phyloP scores from a whole-genome alignment of 1,140 invertebrate species.

The Drosophila auraria region DNA sequence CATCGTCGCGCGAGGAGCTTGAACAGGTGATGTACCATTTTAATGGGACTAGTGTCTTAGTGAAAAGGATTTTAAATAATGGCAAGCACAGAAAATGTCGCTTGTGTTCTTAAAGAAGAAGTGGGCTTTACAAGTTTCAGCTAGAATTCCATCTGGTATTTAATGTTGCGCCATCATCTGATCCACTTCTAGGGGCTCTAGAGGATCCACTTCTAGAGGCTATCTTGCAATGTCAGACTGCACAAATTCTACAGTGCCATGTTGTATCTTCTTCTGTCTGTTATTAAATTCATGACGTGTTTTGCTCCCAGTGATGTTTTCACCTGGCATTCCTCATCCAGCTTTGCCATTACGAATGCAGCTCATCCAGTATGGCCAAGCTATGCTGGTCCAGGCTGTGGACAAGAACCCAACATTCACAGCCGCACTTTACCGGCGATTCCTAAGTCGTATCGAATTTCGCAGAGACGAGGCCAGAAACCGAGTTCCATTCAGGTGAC shows the following conservation, averaged over 20 bases:
- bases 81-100: too few species aligned
- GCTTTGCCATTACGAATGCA: constrained; percentile 74
- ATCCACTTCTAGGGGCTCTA: background rate
- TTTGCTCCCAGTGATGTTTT: constrained; percentile 41
- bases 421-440: constrained; percentile 42
- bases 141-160: background rate
- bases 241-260: constrained; percentile 27
- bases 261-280: constrained; percentile 15
- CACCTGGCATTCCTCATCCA: constrained; percentile 63
- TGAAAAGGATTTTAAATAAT: too few species aligned
- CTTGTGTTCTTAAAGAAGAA: too few species aligned
- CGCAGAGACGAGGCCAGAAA: constrained; percentile 6
- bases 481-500: constrained; percentile 54
- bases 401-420: constrained; percentile 9
- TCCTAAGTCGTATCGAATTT: constrained; percentile 8
- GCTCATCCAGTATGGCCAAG: constrained; percentile 63
- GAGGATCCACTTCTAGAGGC: background rate
- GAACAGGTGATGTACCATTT: constrained; percentile 48
- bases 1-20: constrained; percentile 61
- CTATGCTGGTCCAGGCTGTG: constrained; percentile 38
- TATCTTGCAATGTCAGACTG: constrained; percentile 7
- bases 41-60: background rate
- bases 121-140: background rate
- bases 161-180: background rate
- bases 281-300: constrained; percentile 38